phyloP scores from a whole-genome alignment of 2,888 invertebrate species.

The Lasioglossum morio region DNA sequence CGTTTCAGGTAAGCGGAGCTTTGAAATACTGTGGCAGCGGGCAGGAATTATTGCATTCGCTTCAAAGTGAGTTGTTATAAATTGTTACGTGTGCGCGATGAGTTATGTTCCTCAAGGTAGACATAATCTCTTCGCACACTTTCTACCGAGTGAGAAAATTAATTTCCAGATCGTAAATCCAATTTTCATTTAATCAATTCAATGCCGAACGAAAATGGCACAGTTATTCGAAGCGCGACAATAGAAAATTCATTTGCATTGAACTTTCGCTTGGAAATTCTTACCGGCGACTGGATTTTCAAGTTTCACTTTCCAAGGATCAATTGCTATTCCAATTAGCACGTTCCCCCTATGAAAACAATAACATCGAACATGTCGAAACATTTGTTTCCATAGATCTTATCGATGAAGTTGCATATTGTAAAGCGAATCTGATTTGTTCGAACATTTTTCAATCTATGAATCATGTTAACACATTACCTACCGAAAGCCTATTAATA shows the following conservation, averaged over 20 bases:
- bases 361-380: not conserved
- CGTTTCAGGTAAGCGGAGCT: slow-evolving; percentile 41
- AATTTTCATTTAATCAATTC: not conserved
- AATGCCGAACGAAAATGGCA: not conserved
- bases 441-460: no score
- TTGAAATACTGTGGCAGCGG: not conserved
- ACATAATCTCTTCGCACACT: no score
- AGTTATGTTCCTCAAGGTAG: no score
- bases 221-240: not conserved
- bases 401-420: no score
- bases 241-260: not conserved
- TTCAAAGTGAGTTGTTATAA: not conserved
- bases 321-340: not conserved
- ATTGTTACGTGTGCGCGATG: not conserved
- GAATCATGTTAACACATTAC: no score
- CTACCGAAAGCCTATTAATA: no score
- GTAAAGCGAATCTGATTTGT: no score
- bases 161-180: no score
- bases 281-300: not conserved
- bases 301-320: slow-evolving; percentile 1
- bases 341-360: not conserved
- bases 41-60: not conserved
- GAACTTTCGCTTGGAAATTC: not conserved
- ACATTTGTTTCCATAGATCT: not conserved
- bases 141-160: no score